Conservation (phyloP, 2,113 vertebrate species). For the Pampusana beccarii region DNA sequence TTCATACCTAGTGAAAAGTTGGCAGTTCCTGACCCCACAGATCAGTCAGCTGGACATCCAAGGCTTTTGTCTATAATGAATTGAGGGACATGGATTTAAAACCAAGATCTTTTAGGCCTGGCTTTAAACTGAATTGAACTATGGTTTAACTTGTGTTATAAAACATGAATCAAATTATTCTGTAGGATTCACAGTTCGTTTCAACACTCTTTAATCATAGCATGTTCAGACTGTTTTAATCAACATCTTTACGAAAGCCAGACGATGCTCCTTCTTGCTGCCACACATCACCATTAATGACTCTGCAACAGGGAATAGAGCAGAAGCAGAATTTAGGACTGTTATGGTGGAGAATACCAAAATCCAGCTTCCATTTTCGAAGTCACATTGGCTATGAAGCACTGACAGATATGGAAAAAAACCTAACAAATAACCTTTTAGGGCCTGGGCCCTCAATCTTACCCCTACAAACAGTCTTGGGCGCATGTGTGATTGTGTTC, state of each 20-base stretch:
- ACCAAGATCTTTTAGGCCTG: background rate
- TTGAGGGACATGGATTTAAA: background rate
- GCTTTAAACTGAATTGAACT: background rate
- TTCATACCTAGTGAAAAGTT: background rate
- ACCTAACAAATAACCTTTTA: background rate
- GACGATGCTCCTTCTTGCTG: background rate
- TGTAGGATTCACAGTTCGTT: background rate
- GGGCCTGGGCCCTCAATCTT: background rate
- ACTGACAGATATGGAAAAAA: background rate
- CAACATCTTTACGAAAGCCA: background rate
- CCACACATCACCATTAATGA: background rate
- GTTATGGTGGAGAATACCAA: background rate
- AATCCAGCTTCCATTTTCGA: background rate
- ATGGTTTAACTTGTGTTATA: background rate
- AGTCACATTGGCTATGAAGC: background rate
- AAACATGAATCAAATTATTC: background rate
- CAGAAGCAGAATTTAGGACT: background rate
- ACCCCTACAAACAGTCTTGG: rapidly evolving
- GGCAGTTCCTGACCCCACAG: background rate
- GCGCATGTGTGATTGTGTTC: background rate
- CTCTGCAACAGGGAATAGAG: background rate
- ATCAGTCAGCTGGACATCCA: background rate
- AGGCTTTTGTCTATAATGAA: background rate
- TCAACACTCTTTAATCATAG: background rate
- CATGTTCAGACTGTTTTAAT: background rate